A percentile compares a stretch with the other conserved stretches of the same genome.
These are phyloP conservation scores for Netelia melanura DNA, from an alignment of 2,888 invertebrate species.

Conservation along the genomic window DNA sequence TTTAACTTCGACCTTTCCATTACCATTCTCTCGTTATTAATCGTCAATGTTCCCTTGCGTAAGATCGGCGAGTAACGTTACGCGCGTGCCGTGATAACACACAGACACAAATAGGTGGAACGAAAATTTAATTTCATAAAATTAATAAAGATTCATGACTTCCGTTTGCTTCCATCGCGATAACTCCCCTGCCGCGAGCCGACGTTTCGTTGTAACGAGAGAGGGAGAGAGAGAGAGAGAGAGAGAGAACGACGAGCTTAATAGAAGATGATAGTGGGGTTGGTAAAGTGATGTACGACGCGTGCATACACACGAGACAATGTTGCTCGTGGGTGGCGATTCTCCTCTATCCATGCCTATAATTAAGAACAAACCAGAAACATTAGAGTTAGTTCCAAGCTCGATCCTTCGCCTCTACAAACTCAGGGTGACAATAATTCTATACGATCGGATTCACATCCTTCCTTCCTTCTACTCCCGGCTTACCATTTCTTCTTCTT, in stretches of 20 bases:
- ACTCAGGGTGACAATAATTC: no score
- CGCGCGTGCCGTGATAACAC: neutral
- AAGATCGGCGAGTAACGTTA: neutral
- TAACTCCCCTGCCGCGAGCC: neutral
- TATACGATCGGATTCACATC: neutral
- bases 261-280: slow-evolving; percentile 4
- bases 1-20: neutral
- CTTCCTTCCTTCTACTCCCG: no score
- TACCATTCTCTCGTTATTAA: no score
- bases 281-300: slow-evolving; percentile 33
- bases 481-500: neutral
- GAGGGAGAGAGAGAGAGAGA: neutral
- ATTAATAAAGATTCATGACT: slow-evolving; percentile 79
- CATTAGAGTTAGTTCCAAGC: no score
- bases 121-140: slow-evolving; percentile 75
- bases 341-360: neutral
- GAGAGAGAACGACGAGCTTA: neutral
- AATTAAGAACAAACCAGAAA: slow-evolving; percentile 19
- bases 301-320: slow-evolving; percentile 18
- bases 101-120: slow-evolving; percentile 44
- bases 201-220: neutral
- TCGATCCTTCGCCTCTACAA: no score
- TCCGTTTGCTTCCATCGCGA: slow-evolving; percentile 66
- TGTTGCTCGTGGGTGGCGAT: slow-evolving; percentile 44
- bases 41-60: neutral